These are phyloP conservation scores for Castor canadensis DNA, from an alignment of 2,113 vertebrate genomes.

Conservation along the genomic window DNA sequence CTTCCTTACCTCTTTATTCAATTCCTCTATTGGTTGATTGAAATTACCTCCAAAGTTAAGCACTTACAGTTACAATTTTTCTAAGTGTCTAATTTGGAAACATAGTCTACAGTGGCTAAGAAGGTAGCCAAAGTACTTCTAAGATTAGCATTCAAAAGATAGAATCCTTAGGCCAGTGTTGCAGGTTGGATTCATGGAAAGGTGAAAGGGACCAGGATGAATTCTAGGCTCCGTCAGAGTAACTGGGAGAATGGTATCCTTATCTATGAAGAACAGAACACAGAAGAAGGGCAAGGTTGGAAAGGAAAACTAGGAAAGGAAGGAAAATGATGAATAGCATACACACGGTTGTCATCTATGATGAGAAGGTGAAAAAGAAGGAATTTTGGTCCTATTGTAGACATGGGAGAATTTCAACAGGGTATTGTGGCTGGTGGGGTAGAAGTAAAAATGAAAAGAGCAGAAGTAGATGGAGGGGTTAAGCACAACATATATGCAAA, in stretches of 20 bases:
- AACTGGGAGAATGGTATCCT: fast-evolving
- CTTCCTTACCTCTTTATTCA: no score
- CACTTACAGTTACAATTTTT: background rate
- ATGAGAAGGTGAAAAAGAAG: background rate
- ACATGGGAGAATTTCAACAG: background rate
- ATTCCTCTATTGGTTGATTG: background rate
- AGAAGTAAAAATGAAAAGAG: no score
- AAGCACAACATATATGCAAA: background rate
- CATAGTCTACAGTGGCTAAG: background rate
- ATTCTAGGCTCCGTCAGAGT: background rate
- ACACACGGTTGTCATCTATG: background rate
- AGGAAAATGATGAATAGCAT: background rate
- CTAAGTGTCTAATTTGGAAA: background rate
- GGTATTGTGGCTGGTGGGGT: fast-evolving
- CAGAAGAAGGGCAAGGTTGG: background rate
- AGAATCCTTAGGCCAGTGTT: no score
- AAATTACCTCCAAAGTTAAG: background rate
- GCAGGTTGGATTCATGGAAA: background rate
- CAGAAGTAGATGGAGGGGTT: no score
- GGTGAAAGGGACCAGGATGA: background rate
- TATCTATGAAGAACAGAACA: fast-evolving
- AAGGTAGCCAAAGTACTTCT: background rate
- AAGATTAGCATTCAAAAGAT: background rate
- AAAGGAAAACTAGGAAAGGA: background rate
- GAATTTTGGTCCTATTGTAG: fast-evolving